phyloP scores from a whole-genome alignment of 2,888 invertebrate species.

The Epinotia demarniana region DNA sequence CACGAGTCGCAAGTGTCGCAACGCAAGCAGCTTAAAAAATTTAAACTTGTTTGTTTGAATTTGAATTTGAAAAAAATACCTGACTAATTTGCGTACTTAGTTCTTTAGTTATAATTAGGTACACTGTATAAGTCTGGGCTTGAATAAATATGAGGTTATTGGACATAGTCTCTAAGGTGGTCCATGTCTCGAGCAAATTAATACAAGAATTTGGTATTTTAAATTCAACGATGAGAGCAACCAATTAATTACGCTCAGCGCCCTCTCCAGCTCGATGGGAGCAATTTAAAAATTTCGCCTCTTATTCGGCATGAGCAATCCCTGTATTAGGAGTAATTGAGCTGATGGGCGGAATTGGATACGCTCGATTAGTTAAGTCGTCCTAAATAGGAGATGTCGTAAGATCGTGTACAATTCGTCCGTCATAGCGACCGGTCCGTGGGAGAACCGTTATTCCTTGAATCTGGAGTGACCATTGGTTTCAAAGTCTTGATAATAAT shows the following conservation, averaged over 20 bases:
- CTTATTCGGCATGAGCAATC: slow-evolving; percentile 73
- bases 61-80: not conserved
- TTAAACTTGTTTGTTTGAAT: too few species aligned
- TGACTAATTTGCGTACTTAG: slow-evolving; percentile 16
- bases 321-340: slow-evolving; percentile 79
- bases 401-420: slow-evolving; percentile 52
- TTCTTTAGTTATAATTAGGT: slow-evolving; percentile 7
- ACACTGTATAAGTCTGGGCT: slow-evolving; percentile 9
- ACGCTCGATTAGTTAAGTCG: slow-evolving; percentile 79
- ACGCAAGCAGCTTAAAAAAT: slow-evolving; percentile 4
- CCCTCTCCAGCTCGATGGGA: slow-evolving; percentile 52
- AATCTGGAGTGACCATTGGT: slow-evolving; percentile 23
- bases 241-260: slow-evolving; percentile 61
- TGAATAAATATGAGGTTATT: slow-evolving; percentile 42
- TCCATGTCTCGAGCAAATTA: slow-evolving; percentile 28
- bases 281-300: slow-evolving; percentile 77
- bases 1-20: not conserved
- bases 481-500: slow-evolving; percentile 3
- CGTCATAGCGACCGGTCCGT: slow-evolving; percentile 41
- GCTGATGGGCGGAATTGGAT: slow-evolving; percentile 80
- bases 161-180: slow-evolving; percentile 45
- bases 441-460: slow-evolving; percentile 35
- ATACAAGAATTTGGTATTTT: slow-evolving; percentile 29
- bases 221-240: slow-evolving; percentile 30
- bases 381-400: slow-evolving; percentile 68